Evolutionary conservation across 2,113 vertebrate genomes (phyloP).

Genomic region (Coptodon bakossiorum): DNA sequence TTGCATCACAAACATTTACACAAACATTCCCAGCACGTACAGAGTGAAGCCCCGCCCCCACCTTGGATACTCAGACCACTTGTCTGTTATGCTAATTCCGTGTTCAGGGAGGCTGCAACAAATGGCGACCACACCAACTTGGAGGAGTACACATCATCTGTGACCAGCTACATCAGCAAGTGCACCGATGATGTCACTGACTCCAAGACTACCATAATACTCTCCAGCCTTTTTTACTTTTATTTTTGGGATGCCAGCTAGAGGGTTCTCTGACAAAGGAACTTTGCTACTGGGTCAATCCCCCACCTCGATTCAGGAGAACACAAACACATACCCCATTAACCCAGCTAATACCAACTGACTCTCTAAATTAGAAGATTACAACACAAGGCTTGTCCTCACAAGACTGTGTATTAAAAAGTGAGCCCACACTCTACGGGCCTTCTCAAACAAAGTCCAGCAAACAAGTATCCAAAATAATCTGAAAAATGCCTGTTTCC

Average conservation of each 20-base stretch:
- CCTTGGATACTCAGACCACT: background rate
- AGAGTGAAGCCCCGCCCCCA: background rate
- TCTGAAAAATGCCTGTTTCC: background rate
- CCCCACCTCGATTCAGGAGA: background rate
- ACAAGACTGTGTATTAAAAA: background rate
- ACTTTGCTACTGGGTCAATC: background rate
- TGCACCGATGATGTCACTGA: no score
- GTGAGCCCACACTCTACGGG: background rate
- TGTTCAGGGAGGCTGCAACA: background rate
- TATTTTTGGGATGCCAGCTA: background rate
- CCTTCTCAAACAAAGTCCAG: background rate
- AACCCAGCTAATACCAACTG: background rate
- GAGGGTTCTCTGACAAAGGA: background rate
- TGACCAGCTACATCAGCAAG: background rate
- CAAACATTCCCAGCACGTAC: background rate
- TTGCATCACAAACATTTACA: background rate
- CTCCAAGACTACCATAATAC: no score
- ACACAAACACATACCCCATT: background rate
- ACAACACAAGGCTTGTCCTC: background rate
- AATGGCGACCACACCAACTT: background rate
- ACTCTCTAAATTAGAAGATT: background rate
- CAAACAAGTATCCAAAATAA: background rate
- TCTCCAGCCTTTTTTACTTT: accelerated
- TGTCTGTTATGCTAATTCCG: background rate
- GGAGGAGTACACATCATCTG: accelerated